Evolutionary conservation across 2,888 invertebrate species (phyloP).

Genomic region (Idaea straminata): DNA sequence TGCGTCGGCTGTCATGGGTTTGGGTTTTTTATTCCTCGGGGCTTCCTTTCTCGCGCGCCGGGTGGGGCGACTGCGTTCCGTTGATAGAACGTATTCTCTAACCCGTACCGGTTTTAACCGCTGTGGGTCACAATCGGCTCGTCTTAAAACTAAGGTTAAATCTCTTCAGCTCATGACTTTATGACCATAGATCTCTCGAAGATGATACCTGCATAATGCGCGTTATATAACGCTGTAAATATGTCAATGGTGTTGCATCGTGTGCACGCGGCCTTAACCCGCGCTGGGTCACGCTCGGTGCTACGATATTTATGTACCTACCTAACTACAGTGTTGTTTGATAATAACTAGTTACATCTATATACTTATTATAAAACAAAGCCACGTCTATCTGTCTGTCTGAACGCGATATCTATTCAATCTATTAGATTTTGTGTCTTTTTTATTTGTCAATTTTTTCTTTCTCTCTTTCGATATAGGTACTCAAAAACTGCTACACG

Average conservation of each 20-base stretch:
- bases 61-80: too few species aligned
- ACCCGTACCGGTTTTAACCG: background rate
- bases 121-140: background rate
- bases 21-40: too few species aligned
- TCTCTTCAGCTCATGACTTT: background rate
- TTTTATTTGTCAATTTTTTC: too few species aligned
- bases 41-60: too few species aligned
- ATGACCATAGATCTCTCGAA: background rate
- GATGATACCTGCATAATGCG: constrained; percentile 26
- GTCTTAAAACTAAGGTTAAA: background rate
- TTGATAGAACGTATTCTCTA: too few species aligned
- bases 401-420: too few species aligned
- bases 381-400: too few species aligned
- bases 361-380: too few species aligned
- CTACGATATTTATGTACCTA: constrained; percentile 1
- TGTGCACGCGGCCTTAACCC: constrained; percentile 50
- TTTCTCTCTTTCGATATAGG: too few species aligned
- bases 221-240: constrained; percentile 53
- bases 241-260: constrained; percentile 50
- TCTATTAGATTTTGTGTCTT: too few species aligned
- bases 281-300: constrained; percentile 20
- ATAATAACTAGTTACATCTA: background rate
- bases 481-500: too few species aligned
- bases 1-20: too few species aligned
- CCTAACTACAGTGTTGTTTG: background rate